Base-by-base conservation (phyloP, 1,140 invertebrate genomes). In the Hormaphis cornu region DNA sequence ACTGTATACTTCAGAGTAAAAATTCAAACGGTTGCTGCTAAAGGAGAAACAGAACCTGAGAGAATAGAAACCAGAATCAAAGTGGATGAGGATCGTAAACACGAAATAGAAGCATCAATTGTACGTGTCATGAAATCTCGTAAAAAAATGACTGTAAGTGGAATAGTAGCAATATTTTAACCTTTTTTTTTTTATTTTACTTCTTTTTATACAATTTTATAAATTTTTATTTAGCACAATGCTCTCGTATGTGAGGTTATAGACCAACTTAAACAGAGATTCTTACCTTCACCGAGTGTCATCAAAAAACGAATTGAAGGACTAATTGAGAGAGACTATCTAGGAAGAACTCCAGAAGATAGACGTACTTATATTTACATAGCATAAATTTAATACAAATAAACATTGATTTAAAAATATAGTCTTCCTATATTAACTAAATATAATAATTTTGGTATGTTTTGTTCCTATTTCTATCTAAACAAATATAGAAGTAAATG, bases 261-360 rank as follows among this genome's bases (percentile, higher is more conserved):
- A 40, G 93, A 97, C 79, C 95, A 98, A 82, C 80, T 99, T 71
- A 93, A 93, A 80, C 89, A 88, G 74, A 85, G 97, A 76, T 99
- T 99, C 84, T 84, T 97, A 80, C 97, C 97, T 72, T 95, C 93
- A 75, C 96, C 96, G 42, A 90, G 95, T 74, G 89, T 98, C 72
- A 99, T 99, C 77, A 99, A 99, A 83, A 98, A 98, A 79, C 86
- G 97, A 77, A 98, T 99, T 77, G 97, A 99, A 84, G 94, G 94
- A 58, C 86, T 99, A 73, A 99, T 99, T 78, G 97, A 99, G 82
- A 84, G 97, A 74, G 97, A 99, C 83, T 99, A 99, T 83, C 83
- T 99, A 77, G 91, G 94, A 70, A 86, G 97, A 80, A 96, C 93
- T 74, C 87, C 91, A 70, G 93, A 97, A 81, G 95, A 98, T 84